These are phyloP conservation scores for Tychaedon coryphoeus DNA, from an alignment of 2,113 vertebrate genomes.

Conservation along the genomic window DNA sequence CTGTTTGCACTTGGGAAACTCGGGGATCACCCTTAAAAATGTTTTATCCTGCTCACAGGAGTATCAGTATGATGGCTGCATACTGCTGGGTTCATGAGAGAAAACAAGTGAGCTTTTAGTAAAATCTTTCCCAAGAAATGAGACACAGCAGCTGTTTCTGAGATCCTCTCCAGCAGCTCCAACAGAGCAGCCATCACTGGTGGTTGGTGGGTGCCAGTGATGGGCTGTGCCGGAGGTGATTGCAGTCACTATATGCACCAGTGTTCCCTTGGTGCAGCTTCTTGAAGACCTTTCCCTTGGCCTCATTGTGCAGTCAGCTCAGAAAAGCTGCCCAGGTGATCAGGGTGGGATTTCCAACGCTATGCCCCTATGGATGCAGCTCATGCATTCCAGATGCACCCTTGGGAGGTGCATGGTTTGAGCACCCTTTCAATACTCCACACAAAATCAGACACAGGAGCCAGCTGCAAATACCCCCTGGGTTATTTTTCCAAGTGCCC, in stretches of 20 bases:
- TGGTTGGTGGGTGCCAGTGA: fast-evolving
- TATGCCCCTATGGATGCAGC: neutral
- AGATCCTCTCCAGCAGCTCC: neutral
- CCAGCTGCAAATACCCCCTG: neutral
- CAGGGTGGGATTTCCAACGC: neutral
- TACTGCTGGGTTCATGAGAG: neutral
- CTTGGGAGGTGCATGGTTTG: neutral
- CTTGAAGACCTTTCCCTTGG: neutral
- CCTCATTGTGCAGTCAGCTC: fast-evolving
- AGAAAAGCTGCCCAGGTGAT: neutral
- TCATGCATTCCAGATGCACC: neutral
- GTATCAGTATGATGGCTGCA: neutral
- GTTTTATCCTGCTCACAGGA: neutral
- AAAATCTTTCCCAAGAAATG: neutral
- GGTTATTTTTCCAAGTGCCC: neutral
- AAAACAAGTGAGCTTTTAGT: neutral
- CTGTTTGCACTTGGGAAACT: neutral
- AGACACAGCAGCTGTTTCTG: neutral
- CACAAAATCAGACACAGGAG: neutral
- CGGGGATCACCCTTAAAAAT: neutral
- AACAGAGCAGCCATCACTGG: neutral
- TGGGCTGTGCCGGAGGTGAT: neutral
- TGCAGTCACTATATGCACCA: neutral
- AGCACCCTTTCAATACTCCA: neutral
- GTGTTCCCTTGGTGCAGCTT: neutral